Base-by-base conservation (phyloP, 2,113 vertebrate species). In the Melanocharis versteri region DNA sequence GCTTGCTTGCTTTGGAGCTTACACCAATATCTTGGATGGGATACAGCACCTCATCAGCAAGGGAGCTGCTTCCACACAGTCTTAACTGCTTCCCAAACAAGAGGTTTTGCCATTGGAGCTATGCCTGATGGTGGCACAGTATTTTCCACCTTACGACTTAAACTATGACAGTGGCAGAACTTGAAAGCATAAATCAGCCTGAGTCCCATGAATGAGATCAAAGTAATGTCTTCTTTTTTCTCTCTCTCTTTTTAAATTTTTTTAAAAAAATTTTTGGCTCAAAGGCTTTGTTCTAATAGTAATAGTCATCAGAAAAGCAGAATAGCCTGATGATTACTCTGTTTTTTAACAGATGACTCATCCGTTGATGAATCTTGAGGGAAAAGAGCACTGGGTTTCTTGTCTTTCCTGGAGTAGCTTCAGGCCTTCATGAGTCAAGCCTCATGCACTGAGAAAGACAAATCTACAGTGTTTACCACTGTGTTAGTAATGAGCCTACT, bases 271-370 rank as follows among this genome's bases (percentile, higher is more conserved):
- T 37, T 22, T 14, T 8, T 39, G 30, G 4, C 75, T 93, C 7
- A 6, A 54, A 91, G 56, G 58, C 79, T 94, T 96, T 95, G 58
- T 92, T 93, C 82, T 92, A 73, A 80, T 93, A 97, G 85, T 88
- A 95, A 51, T 22, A 96, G 76, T 96, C 92, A 93, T 82, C 90
- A 96, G 85, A 96, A 96, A 95, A 93, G 71, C 75, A 86, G 79
- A 96, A 90, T 60, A 83, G 83, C 76, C 90, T 92, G 85, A 88
- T 94, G 95, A 94, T 95, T 92, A 83, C 76, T 93, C 54, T 96
- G 90, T 75, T 96, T 92, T 92, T 95, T 86, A 96, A 96, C 56
- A 92, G 71, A 96, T 96, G 94, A 96, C 51, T 97, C 90, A 95
- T 86, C 60, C 48, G 88, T 90, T 96, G 83, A 96, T 81, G 68